Percentiles rank a stretch among this genome's conserved stretches.
Evolutionary conservation across 1,140 invertebrate species (phyloP).

Genomic region (Drosophila navojoa): DNA sequence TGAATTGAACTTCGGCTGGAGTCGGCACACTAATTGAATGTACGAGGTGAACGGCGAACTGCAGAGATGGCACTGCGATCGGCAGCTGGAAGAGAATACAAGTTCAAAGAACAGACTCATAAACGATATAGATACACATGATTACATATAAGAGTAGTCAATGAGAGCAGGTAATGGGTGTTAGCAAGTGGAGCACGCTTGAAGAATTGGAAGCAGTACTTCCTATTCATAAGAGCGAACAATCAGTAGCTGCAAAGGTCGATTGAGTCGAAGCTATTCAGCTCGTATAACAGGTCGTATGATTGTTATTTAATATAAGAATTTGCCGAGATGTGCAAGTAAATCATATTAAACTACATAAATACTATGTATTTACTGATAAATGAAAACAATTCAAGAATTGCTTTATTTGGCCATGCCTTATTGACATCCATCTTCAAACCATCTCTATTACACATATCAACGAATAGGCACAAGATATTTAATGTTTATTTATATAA

Average conservation of each 20-base stretch:
- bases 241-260: slow-evolving; percentile 22
- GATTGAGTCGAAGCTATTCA: slow-evolving; percentile 17
- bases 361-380: not conserved
- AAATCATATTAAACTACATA: not conserved
- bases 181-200: too few species aligned
- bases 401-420: too few species aligned
- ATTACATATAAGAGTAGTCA: slow-evolving; percentile 9
- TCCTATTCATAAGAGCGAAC: not conserved
- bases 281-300: slow-evolving; percentile 21
- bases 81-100: slow-evolving; percentile 51
- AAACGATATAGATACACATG: slow-evolving; percentile 33
- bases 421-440: too few species aligned
- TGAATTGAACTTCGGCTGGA: slow-evolving; percentile 28
- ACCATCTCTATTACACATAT: too few species aligned
- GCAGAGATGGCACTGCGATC: slow-evolving; percentile 30
- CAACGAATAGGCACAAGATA: too few species aligned
- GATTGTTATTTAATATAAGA: slow-evolving; percentile 9
- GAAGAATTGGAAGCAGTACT: too few species aligned
- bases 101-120: slow-evolving; percentile 69
- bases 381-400: too few species aligned
- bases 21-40: slow-evolving; percentile 78
- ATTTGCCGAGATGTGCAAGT: too few species aligned
- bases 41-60: slow-evolving; percentile 46
- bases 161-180: too few species aligned
- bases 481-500: too few species aligned